These are phyloP conservation scores for Cryptophagus acutangulus DNA, from an alignment of 2,888 invertebrate species.

Conservation along the genomic window DNA sequence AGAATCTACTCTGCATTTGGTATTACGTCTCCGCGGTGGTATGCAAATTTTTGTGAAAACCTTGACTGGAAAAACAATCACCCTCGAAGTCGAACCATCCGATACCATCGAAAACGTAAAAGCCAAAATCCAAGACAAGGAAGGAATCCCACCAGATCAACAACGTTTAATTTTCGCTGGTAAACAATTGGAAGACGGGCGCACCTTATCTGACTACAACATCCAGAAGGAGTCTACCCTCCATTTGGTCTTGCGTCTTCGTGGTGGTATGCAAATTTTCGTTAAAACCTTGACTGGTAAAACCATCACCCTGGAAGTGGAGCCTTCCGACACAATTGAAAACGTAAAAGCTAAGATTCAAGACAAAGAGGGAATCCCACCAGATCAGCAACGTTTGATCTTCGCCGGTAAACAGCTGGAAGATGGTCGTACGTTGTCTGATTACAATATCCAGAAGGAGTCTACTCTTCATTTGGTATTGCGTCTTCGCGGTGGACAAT, in stretches of 20 bases:
- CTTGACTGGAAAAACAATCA: constrained; percentile 55
- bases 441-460: constrained; percentile 64
- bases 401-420: constrained; percentile 67
- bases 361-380: constrained; percentile 54
- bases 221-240: constrained; percentile 60
- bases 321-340: constrained; percentile 60
- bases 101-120: constrained; percentile 64
- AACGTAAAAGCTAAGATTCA: constrained; percentile 61
- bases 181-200: constrained; percentile 65
- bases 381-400: constrained; percentile 59
- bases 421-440: constrained; percentile 62
- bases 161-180: constrained; percentile 63
- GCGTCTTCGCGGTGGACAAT: constrained; percentile 61
- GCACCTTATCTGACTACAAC: constrained; percentile 62
- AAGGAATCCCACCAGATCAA: constrained; percentile 56
- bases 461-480: constrained; percentile 55
- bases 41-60: constrained; percentile 57
- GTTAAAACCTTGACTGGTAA: constrained; percentile 55
- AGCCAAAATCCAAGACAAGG: constrained; percentile 56
- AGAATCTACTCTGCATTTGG: constrained; percentile 84
- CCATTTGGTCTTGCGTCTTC: constrained; percentile 56
- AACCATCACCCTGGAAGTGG: constrained; percentile 53
- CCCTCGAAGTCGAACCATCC: constrained; percentile 57
- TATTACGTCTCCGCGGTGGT: constrained; percentile 85
- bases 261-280: constrained; percentile 61